These are phyloP conservation scores for Synergus itoensis DNA, from an alignment of 2,888 invertebrate species.

Conservation along the genomic window DNA sequence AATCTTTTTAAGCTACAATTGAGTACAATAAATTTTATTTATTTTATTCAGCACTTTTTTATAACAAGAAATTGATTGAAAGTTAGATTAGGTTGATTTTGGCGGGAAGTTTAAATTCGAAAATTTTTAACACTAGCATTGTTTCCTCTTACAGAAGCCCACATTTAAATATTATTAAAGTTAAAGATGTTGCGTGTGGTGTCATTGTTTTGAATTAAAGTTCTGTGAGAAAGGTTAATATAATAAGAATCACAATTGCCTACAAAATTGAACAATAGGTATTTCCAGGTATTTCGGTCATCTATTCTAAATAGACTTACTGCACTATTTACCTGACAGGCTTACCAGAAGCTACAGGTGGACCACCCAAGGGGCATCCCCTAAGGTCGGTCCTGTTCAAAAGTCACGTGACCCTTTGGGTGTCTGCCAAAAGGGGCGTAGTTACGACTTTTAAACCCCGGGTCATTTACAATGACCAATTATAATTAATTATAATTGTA, in stretches of 20 bases:
- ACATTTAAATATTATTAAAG: neutral
- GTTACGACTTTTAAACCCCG: neutral
- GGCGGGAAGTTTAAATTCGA: neutral
- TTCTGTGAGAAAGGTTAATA: no score
- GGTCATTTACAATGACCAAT: neutral
- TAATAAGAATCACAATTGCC: no score
- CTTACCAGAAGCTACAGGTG: constrained; percentile 37
- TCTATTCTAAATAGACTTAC: constrained; percentile 1
- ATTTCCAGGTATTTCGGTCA: constrained; percentile 2
- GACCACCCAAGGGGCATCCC: constrained; percentile 19
- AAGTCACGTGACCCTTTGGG: constrained; percentile 27
- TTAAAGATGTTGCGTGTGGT: no score
- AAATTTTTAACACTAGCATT: neutral
- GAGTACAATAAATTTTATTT: neutral
- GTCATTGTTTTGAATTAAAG: no score
- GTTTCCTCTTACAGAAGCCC: no score
- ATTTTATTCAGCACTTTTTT: neutral
- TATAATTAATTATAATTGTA: neutral
- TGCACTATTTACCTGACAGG: constrained; percentile 12
- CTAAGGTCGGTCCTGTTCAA: constrained; percentile 17
- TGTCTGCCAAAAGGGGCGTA: constrained; percentile 23
- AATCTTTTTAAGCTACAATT: neutral
- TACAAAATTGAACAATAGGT: neutral
- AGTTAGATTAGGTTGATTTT: neutral
- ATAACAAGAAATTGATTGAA: neutral